Percentiles rank a stretch among this genome's conserved stretches.
Evolutionary conservation across 2,888 invertebrate genomes (phyloP).

Genomic region (Ectropis crepuscularia): DNA sequence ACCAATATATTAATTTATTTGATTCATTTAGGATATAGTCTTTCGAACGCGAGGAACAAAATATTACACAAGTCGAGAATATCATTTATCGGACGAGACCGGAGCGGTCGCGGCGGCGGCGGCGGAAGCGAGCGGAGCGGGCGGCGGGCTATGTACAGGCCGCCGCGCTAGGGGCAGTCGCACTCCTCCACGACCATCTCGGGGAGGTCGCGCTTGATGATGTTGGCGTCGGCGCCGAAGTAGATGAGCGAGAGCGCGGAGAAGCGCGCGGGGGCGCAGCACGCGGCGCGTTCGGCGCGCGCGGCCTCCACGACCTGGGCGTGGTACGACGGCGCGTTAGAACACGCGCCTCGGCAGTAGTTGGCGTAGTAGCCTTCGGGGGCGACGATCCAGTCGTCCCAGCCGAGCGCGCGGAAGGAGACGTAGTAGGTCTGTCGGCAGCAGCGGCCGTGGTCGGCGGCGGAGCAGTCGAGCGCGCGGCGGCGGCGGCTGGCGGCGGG

Average conservation of each 20-base stretch:
- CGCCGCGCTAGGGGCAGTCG: constrained; percentile 91
- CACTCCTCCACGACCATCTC: constrained; percentile 99
- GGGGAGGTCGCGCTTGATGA: constrained; percentile 96
- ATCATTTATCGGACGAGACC: constrained; percentile 82
- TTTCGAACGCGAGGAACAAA: constrained; percentile 85
- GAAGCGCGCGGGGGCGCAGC: constrained; percentile 96
- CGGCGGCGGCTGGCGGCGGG: constrained; percentile 89
- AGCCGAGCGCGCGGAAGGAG: constrained; percentile 94
- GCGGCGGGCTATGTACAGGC: constrained; percentile 64
- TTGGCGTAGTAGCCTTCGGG: constrained; percentile 96
- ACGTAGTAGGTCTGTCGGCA: constrained; percentile 97
- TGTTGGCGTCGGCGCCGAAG: constrained; percentile 94
- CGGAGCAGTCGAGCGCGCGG: constrained; percentile 93
- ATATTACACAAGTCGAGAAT: constrained; percentile 84
- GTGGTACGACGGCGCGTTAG: constrained; percentile 93
- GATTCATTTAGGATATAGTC: constrained; percentile 83
- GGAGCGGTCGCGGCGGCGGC: constrained; percentile 67
- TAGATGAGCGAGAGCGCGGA: constrained; percentile 96
- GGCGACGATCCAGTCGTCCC: constrained; percentile 98
- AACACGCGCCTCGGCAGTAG: constrained; percentile 96
- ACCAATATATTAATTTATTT: constrained; percentile 55
- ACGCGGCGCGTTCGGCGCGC: constrained; percentile 94
- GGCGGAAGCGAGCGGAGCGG: constrained; percentile 71
- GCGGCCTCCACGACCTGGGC: constrained; percentile 96
- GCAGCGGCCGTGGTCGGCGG: constrained; percentile 83